Evolutionary conservation across 2,113 vertebrate species (phyloP), one percentile per base, ranked within the genome.

Genomic region (Balaenoptera acutorostrata): DNA sequence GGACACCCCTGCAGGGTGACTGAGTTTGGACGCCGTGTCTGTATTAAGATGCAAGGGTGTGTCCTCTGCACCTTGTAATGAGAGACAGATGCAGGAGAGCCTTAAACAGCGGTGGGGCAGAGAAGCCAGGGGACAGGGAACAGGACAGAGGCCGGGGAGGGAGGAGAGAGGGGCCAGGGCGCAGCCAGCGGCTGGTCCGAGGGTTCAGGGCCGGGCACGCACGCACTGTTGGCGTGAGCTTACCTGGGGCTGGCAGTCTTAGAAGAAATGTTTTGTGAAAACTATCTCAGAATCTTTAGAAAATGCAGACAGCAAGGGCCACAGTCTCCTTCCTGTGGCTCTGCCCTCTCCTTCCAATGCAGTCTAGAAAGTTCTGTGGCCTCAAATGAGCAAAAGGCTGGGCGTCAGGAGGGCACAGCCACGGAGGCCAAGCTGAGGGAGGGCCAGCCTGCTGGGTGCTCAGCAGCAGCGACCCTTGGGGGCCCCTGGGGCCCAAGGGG

Each of bases 1-100:
- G 27, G 18, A 33, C 0, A 1, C 21, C 17, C 39, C 23, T 6
- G 27, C 2, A 29, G 7, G 23, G 21, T 0, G 17, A 15, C 6
- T 10, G 59, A 8, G 63, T 49, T 10, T 11, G 36, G 71, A 39
- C 0, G 0, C 9, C 55, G 1, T 0, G 0, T 4, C 49, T 59
- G 4, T 10, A 4, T 7, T 31, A 7, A 29, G 41, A 11, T 0
- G 18, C 39, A 14, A 36, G 1, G 17, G 11, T 59, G 21, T n/a
- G 41, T 17, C 25, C 86, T 57, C 36, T 49, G 2, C 15, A 8
- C 17, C 14, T 9, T 36, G 15, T 39, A 33, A 49, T 11, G 9
- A 44, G 63, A 88, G 20, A 27, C 1, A 1, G 14, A 4, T 7
- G 36, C 2, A 25, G 57, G 33, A 11, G 13, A 20, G 12, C 7